These are phyloP conservation scores for Tetramorium simillimum DNA, from an alignment of 1,140 invertebrate genomes.

Conservation along the genomic window DNA sequence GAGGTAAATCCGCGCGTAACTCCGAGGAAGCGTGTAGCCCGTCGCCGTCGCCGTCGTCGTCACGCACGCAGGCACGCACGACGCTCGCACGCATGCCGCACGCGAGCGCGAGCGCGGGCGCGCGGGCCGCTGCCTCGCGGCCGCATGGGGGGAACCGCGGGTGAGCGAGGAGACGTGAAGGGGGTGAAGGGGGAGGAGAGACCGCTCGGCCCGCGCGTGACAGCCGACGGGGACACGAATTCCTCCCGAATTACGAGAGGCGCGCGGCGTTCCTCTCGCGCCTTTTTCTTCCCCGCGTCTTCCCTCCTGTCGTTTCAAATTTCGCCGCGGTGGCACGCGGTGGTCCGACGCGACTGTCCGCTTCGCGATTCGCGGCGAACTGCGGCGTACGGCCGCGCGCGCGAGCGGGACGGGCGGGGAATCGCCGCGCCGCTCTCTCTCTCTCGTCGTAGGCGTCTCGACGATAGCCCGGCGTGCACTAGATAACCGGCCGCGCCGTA, in stretches of 20 bases:
- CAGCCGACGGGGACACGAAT: background rate
- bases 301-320: background rate
- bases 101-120: slow-evolving; percentile 25
- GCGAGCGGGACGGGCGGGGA: no score
- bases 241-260: no score
- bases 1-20: slow-evolving; percentile 65
- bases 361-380: background rate
- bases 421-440: no score
- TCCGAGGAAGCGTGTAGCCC: slow-evolving; percentile 44
- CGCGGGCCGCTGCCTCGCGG: slow-evolving; percentile 15
- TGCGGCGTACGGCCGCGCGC: background rate
- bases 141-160: background rate
- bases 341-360: no score
- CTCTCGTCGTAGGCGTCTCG: background rate
- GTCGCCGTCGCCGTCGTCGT: background rate
- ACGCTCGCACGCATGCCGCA: background rate
- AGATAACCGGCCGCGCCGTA: background rate
- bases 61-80: slow-evolving; percentile 49
- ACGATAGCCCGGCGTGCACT: background rate
- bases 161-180: no score
- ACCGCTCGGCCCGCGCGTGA: no score
- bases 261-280: background rate
- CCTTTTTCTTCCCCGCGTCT: no score
- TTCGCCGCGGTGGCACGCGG: background rate
- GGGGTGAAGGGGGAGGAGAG: no score